Conservation (phyloP, 2,113 vertebrate genomes). For the Pitta sordida region DNA sequence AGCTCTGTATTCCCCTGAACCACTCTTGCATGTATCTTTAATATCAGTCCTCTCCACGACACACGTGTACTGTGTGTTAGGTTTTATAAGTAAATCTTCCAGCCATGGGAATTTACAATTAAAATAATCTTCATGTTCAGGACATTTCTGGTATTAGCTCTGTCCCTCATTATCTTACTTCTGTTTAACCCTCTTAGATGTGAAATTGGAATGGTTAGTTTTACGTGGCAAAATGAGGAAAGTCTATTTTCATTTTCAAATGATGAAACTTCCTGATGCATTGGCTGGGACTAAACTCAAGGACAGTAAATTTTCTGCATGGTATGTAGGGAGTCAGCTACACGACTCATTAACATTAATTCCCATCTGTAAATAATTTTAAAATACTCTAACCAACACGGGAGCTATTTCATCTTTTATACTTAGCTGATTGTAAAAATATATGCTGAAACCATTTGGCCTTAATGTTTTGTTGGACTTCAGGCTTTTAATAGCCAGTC, state of each 20-base stretch:
- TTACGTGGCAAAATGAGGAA: slow-evolving; percentile 14
- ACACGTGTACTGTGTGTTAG: not conserved
- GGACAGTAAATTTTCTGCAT: slow-evolving; percentile 45
- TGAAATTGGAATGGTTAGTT: slow-evolving; percentile 11
- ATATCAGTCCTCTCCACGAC: not conserved
- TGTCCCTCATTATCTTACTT: not conserved
- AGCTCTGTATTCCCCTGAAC: not conserved
- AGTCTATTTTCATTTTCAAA: slow-evolving; percentile 22
- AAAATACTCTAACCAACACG: slow-evolving; percentile 64
- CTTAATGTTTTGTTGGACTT: slow-evolving; percentile 60
- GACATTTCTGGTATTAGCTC: not conserved
- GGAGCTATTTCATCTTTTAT: slow-evolving; percentile 68
- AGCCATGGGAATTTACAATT: slow-evolving; percentile 18
- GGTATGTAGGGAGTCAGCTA: slow-evolving; percentile 46
- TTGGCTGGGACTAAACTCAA: slow-evolving; percentile 39
- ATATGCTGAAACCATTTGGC: slow-evolving; percentile 71
- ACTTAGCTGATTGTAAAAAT: slow-evolving; percentile 68
- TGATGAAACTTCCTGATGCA: slow-evolving; percentile 36
- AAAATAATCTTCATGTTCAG: not conserved
- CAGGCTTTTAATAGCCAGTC: slow-evolving; percentile 56
- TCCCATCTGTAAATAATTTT: slow-evolving; percentile 68
- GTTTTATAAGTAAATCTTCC: slow-evolving; percentile 20
- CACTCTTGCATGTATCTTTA: not conserved
- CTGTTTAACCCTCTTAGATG: not conserved
- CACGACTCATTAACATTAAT: slow-evolving; percentile 66